Base-by-base conservation (phyloP, 2,888 invertebrate genomes). In the Halocaridina rubra region DNA sequence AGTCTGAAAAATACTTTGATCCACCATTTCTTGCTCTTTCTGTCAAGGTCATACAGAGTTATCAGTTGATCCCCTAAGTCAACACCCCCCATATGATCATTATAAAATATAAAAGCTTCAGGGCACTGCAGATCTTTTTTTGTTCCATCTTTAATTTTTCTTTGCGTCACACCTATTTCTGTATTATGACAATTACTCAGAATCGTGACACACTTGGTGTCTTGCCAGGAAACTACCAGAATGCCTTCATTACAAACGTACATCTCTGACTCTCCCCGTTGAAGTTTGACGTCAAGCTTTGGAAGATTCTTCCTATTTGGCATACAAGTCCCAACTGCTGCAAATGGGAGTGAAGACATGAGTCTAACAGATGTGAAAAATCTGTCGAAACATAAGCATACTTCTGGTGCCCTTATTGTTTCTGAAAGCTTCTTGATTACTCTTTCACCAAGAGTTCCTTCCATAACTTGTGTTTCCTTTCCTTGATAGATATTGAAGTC, bases 331-430 rank as follows among this genome's bases (percentile, higher is more conserved):
- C 7, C 16, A 53, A 53, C 53, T 53, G 53, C 53, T 53, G 53
- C 53, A 53, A 53, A 53, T 53, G 16, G 16, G 53, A 53, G 53
- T 53, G 16, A 53, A 53, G 53, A 4, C 53, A 13, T 0, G 53
- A 53, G 7, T 53, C 53, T 53, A 53, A 53, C 53, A 53, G 7
- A 53, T 53, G 53, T 53, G 53, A 53, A 53, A 53, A 53, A 53
- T 53, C 53, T 53, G 53, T 53, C 53, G 10, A 53, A 53, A 53
- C 53, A 53, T 5, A 53, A 53, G 22, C 19, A 67, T 67, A 19
- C 67, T 67, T 67, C 67, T 67, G 67, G 67, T 67, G 67, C 67
- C 67, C 19, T 67, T 67, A 67, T 19, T 67, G 67, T 67, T 67
- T 4, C 67, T 29, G 29, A 67, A 67, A 67, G 27, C 16, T n/a